Base-by-base conservation (phyloP, 2,888 invertebrate species). In the Imbricaverruca yamaguchii region DNA sequence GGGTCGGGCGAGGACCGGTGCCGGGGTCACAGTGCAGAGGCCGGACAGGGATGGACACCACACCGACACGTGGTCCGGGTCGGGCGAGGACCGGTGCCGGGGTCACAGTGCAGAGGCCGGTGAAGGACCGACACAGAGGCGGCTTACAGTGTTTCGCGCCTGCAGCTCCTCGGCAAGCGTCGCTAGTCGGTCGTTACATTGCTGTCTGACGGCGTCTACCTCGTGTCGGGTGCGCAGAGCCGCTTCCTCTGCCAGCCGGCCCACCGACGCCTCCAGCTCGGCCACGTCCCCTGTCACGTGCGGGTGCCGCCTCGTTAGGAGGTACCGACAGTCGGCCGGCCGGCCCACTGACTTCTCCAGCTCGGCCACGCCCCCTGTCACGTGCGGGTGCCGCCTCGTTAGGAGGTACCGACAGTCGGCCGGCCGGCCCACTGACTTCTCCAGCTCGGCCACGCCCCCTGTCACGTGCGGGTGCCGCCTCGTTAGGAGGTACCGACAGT, bases 231-330 rank as follows among this genome's bases (percentile, higher is more conserved):
- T 69, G 12, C 69, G 39, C 69, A 69, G 69, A 11, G 39, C 69
- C 1, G 69, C 69, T 39, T 69, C 69, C 15, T 69, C 69, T 3
- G 69, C 69, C 69, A 69, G 69, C 39, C 69, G 69, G 39, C 69
- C 69, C 18, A 53, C n/a, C 25, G 69, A 39, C 53, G 69, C 69
- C 69, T 69, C 69, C 69, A 69, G 69, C 18, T 69, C 69, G 11
- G 39, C 69, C 39, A 53, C 53, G 18, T 69, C 39, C 15, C 69
- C 69, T 69, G 69, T 18, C 69, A 15, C 25, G 25, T 18, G 25
- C 13, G 67, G 21, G 67, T 1, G 10, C 23, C 67, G 67, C 67
- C 67, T 23, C 23, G 25, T 12, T 23, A 23, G 8, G 12, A 1
- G 3, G 12, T 6, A 25, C 8, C 25, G 23, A 12, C 65, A 12